These are phyloP conservation scores for Sinohyriopsis cumingii DNA, from an alignment of 2,888 invertebrate species.

Conservation along the genomic window DNA sequence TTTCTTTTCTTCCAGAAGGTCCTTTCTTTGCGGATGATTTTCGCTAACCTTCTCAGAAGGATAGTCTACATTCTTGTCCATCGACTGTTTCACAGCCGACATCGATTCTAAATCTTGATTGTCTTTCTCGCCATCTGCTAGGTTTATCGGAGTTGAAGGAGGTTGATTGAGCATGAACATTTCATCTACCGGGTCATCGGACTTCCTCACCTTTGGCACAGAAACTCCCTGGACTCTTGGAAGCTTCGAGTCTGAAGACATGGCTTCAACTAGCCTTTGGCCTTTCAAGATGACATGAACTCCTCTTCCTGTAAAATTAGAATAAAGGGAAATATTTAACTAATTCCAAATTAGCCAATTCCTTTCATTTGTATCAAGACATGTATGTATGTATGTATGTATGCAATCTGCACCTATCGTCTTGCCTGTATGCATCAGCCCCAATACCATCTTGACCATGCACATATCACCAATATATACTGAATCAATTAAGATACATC, in stretches of 20 bases:
- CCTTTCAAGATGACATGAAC: constrained; percentile 44
- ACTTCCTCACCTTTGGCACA: constrained; percentile 40
- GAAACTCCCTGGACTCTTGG: constrained; percentile 50
- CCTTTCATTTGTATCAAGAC: background rate
- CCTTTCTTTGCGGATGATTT: background rate
- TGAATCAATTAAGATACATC: no score
- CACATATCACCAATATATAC: no score
- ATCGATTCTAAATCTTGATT: constrained; percentile 6
- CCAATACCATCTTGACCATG: no score
- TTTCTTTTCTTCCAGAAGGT: background rate
- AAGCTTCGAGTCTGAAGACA: constrained; percentile 37
- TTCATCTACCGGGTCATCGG: constrained; percentile 39
- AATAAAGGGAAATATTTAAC: background rate
- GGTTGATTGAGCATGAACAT: constrained; percentile 41
- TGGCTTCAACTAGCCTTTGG: constrained; percentile 29
- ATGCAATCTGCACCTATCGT: no score
- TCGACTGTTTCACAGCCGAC: constrained; percentile 4
- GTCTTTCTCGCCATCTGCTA: constrained; percentile 17
- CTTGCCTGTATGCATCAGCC: no score
- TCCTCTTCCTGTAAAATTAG: constrained; percentile 25
- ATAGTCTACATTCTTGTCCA: constrained; percentile 12
- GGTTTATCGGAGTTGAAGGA: constrained; percentile 44
- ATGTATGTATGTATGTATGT: no score
- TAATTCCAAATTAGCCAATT: background rate
- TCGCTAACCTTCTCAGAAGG: constrained; percentile 4